phyloP scores from a whole-genome alignment of 2,888 invertebrate species.

The Meliscaeva auricollis region DNA sequence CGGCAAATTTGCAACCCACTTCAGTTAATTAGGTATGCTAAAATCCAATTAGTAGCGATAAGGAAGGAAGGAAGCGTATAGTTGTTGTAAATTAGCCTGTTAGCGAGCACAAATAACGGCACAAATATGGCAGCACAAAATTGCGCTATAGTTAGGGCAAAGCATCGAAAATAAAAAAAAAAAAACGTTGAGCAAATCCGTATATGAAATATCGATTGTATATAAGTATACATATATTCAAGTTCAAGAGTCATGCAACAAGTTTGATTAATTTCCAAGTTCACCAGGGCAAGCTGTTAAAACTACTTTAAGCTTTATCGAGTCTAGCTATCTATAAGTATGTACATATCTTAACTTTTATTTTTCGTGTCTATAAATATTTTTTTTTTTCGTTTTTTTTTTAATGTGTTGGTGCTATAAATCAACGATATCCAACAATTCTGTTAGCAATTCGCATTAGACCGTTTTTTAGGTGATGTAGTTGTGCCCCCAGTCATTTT shows the following conservation, averaged over 20 bases:
- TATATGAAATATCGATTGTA: slow-evolving; percentile 22
- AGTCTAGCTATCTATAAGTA: not conserved
- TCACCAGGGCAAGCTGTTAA: slow-evolving; percentile 52
- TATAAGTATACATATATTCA: no score
- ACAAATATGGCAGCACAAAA: not conserved
- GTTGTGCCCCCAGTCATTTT: slow-evolving; percentile 6
- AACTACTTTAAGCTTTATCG: slow-evolving; percentile 45
- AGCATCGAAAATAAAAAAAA: not conserved
- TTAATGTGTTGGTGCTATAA: slow-evolving; percentile 13
- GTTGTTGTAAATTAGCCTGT: slow-evolving; percentile 10
- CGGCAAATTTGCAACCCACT: slow-evolving; percentile 31
- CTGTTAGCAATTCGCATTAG: not conserved
- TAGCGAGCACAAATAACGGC: slow-evolving; percentile 6
- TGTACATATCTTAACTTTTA: not conserved
- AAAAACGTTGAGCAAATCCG: slow-evolving; percentile 12
- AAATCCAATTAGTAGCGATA: slow-evolving; percentile 56
- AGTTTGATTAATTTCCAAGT: slow-evolving; percentile 65
- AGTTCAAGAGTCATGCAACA: slow-evolving; percentile 65
- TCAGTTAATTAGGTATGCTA: slow-evolving; percentile 57
- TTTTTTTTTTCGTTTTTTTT: not conserved
- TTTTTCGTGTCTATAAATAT: slow-evolving; percentile 14
- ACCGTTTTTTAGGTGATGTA: slow-evolving; percentile 6
- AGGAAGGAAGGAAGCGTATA: slow-evolving; percentile 51
- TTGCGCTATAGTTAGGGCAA: not conserved
- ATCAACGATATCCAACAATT: not conserved